A percentile compares a stretch with the other conserved stretches of the same genome.
Conservation (phyloP, 2,797 vertebrate species). For the Tapera naevia region DNA sequence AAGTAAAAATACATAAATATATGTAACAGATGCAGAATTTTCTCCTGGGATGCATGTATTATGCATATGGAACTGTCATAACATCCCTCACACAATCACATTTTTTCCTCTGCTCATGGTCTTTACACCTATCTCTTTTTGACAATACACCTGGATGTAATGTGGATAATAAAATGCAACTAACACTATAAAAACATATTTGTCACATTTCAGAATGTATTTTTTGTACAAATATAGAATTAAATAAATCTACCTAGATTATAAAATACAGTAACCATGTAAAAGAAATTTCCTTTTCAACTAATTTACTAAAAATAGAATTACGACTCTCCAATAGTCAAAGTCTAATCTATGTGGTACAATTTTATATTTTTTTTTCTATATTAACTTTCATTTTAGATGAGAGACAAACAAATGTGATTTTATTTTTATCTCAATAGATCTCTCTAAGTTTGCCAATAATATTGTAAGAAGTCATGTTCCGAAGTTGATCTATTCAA, state of each 20-base stretch:
- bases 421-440: neutral
- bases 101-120: slow-evolving; percentile 58
- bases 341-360: neutral
- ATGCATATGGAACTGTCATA: slow-evolving; percentile 75
- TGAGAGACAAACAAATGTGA: neutral
- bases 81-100: slow-evolving; percentile 56
- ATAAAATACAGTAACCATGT: neutral
- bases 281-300: neutral
- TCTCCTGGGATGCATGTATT: slow-evolving; percentile 75
- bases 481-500: neutral
- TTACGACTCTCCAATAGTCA: neutral
- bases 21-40: slow-evolving; percentile 78
- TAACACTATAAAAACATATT: neutral
- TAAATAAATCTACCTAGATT: neutral
- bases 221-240: neutral
- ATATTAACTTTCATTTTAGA: neutral
- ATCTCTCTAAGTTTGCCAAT: neutral
- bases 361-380: neutral
- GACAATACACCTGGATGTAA: slow-evolving; percentile 52
- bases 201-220: neutral
- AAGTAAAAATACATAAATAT: slow-evolving; percentile 78
- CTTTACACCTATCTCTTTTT: slow-evolving; percentile 72
- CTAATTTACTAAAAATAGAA: neutral
- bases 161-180: neutral
- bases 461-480: neutral